Evolutionary conservation across 1,140 invertebrate species (phyloP).

Genomic region (Lepeophtheirus salmonis): DNA sequence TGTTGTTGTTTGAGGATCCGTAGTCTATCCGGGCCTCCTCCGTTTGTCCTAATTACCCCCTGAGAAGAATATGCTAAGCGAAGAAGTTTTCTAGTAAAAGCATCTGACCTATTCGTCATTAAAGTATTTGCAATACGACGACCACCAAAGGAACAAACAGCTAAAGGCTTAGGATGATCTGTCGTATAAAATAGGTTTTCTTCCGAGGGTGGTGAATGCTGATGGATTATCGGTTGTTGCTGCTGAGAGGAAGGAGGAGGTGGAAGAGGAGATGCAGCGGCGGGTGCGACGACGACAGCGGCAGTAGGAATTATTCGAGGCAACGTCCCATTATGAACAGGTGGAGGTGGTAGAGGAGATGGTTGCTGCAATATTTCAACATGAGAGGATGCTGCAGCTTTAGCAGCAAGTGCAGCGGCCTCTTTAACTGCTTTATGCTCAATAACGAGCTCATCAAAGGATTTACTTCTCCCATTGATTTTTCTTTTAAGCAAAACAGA

Average conservation of each 20-base stretch:
- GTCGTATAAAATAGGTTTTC: conserved; percentile 9
- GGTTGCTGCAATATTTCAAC: neutral
- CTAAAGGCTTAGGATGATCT: conserved; percentile 17
- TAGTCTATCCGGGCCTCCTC: too few species aligned
- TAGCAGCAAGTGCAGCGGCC: conserved; percentile 18
- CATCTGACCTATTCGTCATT: neutral
- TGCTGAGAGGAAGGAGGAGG: neutral
- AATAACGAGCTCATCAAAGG: conserved; percentile 54
- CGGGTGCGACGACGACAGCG: neutral
- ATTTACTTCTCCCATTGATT: conserved; percentile 49
- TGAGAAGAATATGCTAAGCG: conserved; percentile 4
- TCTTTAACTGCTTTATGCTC: conserved; percentile 49
- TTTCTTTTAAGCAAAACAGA: conserved; percentile 48
- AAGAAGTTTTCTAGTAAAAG: conserved; percentile 14
- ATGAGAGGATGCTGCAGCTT: neutral
- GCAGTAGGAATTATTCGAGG: neutral
- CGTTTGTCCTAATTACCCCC: neutral
- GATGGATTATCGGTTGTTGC: too few species aligned
- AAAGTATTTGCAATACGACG: conserved; percentile 1
- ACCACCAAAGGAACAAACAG: conserved; percentile 14
- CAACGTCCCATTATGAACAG: neutral
- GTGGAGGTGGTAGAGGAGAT: neutral
- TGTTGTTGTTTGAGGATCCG: too few species aligned
- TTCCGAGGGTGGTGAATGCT: too few species aligned
- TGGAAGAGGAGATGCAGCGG: neutral